These are phyloP conservation scores for Agriopis aurantiaria DNA, from an alignment of 2,888 invertebrate species.

Conservation along the genomic window DNA sequence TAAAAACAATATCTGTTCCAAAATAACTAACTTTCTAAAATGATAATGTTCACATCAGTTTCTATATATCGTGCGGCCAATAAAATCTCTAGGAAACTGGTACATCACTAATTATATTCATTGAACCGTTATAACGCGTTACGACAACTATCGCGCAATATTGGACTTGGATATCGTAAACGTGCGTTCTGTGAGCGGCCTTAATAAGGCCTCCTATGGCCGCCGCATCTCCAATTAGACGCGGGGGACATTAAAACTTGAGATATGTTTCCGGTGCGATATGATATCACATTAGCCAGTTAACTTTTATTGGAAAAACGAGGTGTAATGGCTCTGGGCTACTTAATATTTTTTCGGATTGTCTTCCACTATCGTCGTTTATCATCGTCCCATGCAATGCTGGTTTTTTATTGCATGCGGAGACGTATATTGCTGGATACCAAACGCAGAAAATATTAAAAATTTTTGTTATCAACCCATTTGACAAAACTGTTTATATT, in stretches of 20 bases:
- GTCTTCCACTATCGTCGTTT: slow-evolving; percentile 10
- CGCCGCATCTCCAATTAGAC: slow-evolving; percentile 64
- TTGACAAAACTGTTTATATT: no score
- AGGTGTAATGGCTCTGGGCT: slow-evolving; percentile 38
- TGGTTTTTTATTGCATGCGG: not conserved
- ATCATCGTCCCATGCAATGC: not conserved
- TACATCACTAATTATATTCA: slow-evolving; percentile 62
- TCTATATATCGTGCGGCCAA: slow-evolving; percentile 42
- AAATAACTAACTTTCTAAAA: slow-evolving; percentile 51
- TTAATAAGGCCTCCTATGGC: slow-evolving; percentile 48
- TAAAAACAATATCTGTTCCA: slow-evolving; percentile 48
- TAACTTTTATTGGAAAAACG: slow-evolving; percentile 50
- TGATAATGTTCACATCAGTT: slow-evolving; percentile 48
- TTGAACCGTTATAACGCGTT: slow-evolving; percentile 56
- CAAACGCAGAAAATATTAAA: no score
- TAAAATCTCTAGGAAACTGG: slow-evolving; percentile 55
- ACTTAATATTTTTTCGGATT: slow-evolving; percentile 37
- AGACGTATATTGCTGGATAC: no score
- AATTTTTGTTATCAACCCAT: no score
- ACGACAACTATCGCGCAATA: slow-evolving; percentile 52
- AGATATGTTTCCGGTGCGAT: slow-evolving; percentile 78
- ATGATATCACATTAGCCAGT: slow-evolving; percentile 56
- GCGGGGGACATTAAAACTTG: slow-evolving; percentile 63
- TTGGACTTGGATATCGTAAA: slow-evolving; percentile 49
- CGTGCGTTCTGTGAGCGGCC: slow-evolving; percentile 39